Conservation (phyloP, 2,113 vertebrate species). For the Brachypteracias leptosomus region DNA sequence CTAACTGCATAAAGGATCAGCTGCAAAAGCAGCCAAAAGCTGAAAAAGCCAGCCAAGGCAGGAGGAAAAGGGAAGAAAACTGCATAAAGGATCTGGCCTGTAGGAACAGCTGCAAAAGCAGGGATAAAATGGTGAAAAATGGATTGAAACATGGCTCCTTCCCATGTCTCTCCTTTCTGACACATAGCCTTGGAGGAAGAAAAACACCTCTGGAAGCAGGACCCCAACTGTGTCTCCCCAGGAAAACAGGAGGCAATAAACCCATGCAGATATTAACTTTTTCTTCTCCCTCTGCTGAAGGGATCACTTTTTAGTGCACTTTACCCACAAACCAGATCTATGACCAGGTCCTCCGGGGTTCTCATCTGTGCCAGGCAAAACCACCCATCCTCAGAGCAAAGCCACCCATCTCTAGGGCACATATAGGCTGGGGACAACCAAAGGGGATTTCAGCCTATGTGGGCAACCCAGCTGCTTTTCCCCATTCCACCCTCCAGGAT, state of each 20-base stretch:
- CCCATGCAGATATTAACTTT: neutral
- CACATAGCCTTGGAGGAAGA: neutral
- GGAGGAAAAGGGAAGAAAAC: neutral
- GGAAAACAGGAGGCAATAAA: neutral
- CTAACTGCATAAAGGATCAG: neutral
- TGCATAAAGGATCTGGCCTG: neutral
- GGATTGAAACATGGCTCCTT: neutral
- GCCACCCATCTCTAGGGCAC: fast-evolving
- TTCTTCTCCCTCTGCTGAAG: fast-evolving
- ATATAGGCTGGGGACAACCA: fast-evolving
- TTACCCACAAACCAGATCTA: neutral
- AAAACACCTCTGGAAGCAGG: neutral
- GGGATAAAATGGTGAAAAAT: neutral
- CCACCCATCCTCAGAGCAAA: neutral
- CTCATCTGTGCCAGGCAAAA: neutral
- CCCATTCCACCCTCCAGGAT: fast-evolving
- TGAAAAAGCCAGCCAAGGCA: slow-evolving; percentile 1
- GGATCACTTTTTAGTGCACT: neutral
- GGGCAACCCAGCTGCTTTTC: neutral
- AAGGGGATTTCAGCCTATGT: neutral
- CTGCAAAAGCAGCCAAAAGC: slow-evolving; percentile 8
- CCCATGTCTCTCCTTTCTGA: neutral
- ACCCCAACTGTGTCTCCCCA: neutral
- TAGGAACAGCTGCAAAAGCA: neutral
- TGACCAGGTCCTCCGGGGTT: neutral